phyloP scores from a whole-genome alignment of 2,888 invertebrate genomes.

The Rhogogaster chlorosoma region DNA sequence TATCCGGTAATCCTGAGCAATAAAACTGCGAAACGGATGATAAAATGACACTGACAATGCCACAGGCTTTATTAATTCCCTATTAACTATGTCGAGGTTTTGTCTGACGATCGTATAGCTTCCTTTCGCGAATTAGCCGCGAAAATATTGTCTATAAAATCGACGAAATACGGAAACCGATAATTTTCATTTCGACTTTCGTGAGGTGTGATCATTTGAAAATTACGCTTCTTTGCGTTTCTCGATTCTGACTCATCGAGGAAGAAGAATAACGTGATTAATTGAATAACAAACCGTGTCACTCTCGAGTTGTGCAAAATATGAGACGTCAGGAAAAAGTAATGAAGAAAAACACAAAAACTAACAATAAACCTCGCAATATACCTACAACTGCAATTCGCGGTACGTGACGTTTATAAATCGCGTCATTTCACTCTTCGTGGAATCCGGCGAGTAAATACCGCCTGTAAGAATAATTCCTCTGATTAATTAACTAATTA shows the following conservation, averaged over 20 bases:
- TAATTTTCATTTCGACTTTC: not conserved
- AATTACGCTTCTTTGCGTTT: not conserved
- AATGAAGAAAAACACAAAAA: not conserved
- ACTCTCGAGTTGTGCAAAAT: not conserved
- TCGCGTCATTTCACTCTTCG: not conserved
- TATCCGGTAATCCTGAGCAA: not conserved
- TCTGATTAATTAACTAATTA: too few relatives aligned
- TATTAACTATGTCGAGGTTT: not conserved
- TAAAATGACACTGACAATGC: not conserved
- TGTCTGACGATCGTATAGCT: not conserved
- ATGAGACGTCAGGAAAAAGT: not conserved
- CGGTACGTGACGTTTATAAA: not conserved
- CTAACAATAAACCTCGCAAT: not conserved
- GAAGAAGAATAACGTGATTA: not conserved
- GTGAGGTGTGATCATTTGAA: not conserved
- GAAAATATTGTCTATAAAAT: not conserved
- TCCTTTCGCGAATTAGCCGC: not conserved
- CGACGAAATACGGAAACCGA: not conserved
- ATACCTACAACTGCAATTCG: not conserved
- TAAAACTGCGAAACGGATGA: not conserved
- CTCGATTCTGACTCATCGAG: slow-evolving; percentile 7
- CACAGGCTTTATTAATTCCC: not conserved
- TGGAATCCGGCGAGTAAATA: not conserved
- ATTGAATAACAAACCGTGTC: not conserved
- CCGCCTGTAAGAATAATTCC: not conserved